Conservation (phyloP, 2,888 invertebrate species). For the Philonicus albiceps region DNA sequence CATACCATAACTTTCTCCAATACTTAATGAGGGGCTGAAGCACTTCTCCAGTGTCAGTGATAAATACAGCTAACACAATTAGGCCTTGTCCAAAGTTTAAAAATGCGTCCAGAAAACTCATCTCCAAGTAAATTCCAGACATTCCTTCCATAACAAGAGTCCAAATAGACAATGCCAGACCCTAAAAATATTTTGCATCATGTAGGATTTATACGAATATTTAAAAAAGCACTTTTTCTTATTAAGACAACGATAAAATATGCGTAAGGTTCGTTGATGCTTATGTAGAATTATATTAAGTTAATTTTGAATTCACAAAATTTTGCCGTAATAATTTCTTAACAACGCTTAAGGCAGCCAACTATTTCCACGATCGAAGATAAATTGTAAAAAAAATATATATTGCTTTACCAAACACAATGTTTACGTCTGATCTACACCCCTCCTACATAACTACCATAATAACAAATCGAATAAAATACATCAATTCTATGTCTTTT, state of each 20-base stretch:
- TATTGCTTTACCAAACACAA: no score
- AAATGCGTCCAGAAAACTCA: slow-evolving; percentile 90
- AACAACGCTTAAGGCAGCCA: no score
- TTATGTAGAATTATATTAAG: no score
- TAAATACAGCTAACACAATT: slow-evolving; percentile 85
- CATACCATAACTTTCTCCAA: slow-evolving; percentile 71
- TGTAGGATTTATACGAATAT: not conserved
- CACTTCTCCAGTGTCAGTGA: slow-evolving; percentile 80
- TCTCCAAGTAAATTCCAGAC: slow-evolving; percentile 89
- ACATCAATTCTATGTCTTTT: no score
- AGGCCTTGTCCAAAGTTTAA: slow-evolving; percentile 90
- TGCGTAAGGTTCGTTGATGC: no score
- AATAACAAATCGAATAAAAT: no score
- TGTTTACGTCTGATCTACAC: no score
- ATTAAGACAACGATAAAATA: no score
- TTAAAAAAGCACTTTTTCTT: no score
- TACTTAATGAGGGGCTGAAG: slow-evolving; percentile 72
- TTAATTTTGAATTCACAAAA: no score
- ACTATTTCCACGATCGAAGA: not conserved
- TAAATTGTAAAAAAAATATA: not conserved
- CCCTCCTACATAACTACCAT: no score
- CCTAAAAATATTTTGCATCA: slow-evolving; percentile 64
- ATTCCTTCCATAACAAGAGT: slow-evolving; percentile 82
- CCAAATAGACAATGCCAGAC: slow-evolving; percentile 83
- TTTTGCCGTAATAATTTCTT: no score